Base-by-base conservation (phyloP, 2,797 vertebrate genomes). In the Phrynocephalus vlangalii region DNA sequence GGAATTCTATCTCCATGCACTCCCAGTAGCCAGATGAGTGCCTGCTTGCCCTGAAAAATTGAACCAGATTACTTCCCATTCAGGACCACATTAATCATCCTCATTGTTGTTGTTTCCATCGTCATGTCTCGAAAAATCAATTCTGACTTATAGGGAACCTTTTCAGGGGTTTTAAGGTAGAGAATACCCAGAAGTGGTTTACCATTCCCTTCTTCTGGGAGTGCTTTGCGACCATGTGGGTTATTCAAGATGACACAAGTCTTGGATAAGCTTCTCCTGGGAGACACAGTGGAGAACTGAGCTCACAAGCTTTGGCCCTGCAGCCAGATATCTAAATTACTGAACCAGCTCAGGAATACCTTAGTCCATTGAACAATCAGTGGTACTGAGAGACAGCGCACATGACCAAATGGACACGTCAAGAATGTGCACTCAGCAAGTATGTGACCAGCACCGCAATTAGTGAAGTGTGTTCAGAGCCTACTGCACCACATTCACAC, bases 1-100 rank as follows among this genome's bases (percentile, higher is more conserved):
- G 97, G 96, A 52, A 99, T 95, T 79, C 93, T 96, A 79, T 98
- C 98, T 6, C 98, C 98, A 0, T 99, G 98, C 0, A 97, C 91
- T 0, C 99, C 98, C 86, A 99, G 96, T 7, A 99, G 96, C 99
- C 99, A 99, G 88, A 99, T 95, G 91, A 99, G 94, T 0, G 99
- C 98, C 92, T 98, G 98, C 83, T 98, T 98, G 83, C 98, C 99
- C 98, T 99, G 83, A 8, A 52, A 72, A 93, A 28, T 87, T 70
- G 89, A 85, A 50, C 1, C 63, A 76, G 60, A 87, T 33, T 15
- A 60, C 8, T 6, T 30, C 24, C 67, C 20, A 66, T 5, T 80
- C 56, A 88, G 60, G 52, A 56, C 9, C 6, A 15, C 52, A 56
- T 56, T 56, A 56, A 56, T 56, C 9, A 56, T 13, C 9, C 8